A percentile compares a stretch with the other conserved stretches of the same genome.
phyloP scores from a whole-genome alignment of 1,140 invertebrate genomes.

The Platyscapa corneri region DNA sequence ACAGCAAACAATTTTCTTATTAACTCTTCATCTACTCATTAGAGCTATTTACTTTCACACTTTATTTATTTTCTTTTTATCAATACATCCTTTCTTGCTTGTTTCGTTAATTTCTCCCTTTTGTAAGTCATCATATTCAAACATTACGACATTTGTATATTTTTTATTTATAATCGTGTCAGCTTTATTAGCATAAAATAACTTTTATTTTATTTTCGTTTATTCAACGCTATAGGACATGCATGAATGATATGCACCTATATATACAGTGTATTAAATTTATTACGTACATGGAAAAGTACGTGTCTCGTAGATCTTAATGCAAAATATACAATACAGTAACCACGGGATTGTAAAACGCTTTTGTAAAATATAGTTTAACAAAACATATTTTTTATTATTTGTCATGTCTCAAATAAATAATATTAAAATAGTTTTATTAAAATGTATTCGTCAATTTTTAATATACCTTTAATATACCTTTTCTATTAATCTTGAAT shows the following conservation, averaged over 20 bases:
- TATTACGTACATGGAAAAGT: conserved; percentile 18
- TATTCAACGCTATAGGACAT: not conserved
- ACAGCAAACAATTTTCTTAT: conserved; percentile 64
- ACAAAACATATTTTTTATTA: not conserved
- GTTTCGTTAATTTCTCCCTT: not conserved
- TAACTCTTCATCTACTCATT: conserved; percentile 13
- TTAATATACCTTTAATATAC: not conserved
- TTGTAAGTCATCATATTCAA: not conserved
- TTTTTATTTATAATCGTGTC: conserved; percentile 16
- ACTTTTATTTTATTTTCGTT: conserved; percentile 4
- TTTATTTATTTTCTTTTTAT: not conserved
- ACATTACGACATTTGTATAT: conserved; percentile 6
- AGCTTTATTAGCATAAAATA: conserved; percentile 40
- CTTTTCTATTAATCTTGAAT: not conserved
- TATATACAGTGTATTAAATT: conserved; percentile 35
- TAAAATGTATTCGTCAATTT: not conserved
- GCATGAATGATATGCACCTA: conserved; percentile 15
- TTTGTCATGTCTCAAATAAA: not conserved
- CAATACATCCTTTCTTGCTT: not conserved
- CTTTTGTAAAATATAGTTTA: not conserved
- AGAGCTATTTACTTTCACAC: not conserved
- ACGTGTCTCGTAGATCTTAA: conserved; percentile 1
- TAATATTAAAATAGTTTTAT: not conserved
- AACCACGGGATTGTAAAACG: not conserved
- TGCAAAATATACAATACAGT: not conserved